Conservation (phyloP, 1,140 invertebrate genomes). For the Probaryconus sp. region DNA sequence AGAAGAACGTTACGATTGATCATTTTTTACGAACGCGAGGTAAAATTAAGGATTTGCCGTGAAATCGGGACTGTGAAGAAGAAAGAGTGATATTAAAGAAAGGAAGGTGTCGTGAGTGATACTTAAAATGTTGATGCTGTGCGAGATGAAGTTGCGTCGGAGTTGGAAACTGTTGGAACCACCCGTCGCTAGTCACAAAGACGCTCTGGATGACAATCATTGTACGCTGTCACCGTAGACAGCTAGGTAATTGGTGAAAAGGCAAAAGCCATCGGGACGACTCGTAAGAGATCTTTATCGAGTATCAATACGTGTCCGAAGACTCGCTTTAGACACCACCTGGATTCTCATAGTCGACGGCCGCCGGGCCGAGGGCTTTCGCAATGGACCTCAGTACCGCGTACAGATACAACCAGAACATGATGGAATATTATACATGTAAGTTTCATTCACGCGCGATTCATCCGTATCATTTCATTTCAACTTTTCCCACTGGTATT, state of each 20-base stretch:
- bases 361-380: constrained; percentile 67
- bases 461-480: too few relatives aligned
- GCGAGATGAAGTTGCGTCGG: constrained; percentile 67
- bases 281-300: constrained; percentile 64
- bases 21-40: too few relatives aligned
- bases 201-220: constrained; percentile 72
- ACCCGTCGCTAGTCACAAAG: constrained; percentile 72
- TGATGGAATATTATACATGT: constrained; percentile 99
- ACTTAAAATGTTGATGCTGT: constrained; percentile 8
- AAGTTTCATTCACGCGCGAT: constrained; percentile 78
- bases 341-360: constrained; percentile 72
- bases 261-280: constrained; percentile 46
- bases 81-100: constrained; percentile 17
- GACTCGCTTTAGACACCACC: constrained; percentile 59
- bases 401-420: constrained; percentile 97
- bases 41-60: too few relatives aligned
- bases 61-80: constrained; percentile 8
- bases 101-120: constrained; percentile 30
- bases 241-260: constrained; percentile 53
- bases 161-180: constrained; percentile 63
- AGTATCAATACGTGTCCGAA: constrained; percentile 55
- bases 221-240: constrained; percentile 67
- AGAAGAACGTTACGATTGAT: too few relatives aligned
- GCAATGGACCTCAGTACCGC: constrained; percentile 93
- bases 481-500: too few relatives aligned